phyloP scores from a whole-genome alignment of 2,113 vertebrate species.

The Blennius ocellaris region DNA sequence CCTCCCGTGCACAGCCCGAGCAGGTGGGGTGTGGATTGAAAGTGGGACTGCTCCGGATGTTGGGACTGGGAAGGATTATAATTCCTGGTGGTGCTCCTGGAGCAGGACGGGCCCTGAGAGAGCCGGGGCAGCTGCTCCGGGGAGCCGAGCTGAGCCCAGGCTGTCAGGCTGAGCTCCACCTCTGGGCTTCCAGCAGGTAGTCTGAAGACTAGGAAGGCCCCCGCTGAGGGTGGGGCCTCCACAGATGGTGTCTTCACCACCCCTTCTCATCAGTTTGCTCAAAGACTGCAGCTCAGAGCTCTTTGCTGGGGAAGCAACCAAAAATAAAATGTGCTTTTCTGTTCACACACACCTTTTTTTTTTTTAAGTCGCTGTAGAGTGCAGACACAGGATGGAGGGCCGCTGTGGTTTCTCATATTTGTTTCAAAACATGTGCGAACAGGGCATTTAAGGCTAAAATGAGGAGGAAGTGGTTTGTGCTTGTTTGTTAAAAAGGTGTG shows the following conservation, averaged over 20 bases:
- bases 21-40: slow-evolving; percentile 73
- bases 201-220: slow-evolving; percentile 47
- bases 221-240: slow-evolving; percentile 64
- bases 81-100: slow-evolving; percentile 76
- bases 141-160: slow-evolving; percentile 69
- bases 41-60: slow-evolving; percentile 67
- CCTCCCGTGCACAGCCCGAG: slow-evolving; percentile 58
- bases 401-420: slow-evolving; percentile 72
- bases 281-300: slow-evolving; percentile 41
- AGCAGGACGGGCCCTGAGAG: slow-evolving; percentile 74
- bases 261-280: slow-evolving; percentile 41
- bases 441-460: slow-evolving; percentile 80
- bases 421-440: slow-evolving; percentile 75
- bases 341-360: slow-evolving; percentile 1
- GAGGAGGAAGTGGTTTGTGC: slow-evolving; percentile 84
- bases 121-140: slow-evolving; percentile 75
- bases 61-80: slow-evolving; percentile 74
- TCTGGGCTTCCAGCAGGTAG: slow-evolving; percentile 80
- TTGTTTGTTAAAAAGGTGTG: slow-evolving; percentile 72
- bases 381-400: slow-evolving; percentile 37
- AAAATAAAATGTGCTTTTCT: slow-evolving; percentile 12
- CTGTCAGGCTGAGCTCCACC: slow-evolving; percentile 81
- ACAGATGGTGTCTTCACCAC: slow-evolving; percentile 76
- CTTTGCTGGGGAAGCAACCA: slow-evolving; percentile 31
- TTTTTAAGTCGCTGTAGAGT: slow-evolving; percentile 2